Evolutionary conservation across 2,888 invertebrate genomes (phyloP), one percentile per base, ranked within the genome.

Genomic region (Spatulosminthurus flaviceps): DNA sequence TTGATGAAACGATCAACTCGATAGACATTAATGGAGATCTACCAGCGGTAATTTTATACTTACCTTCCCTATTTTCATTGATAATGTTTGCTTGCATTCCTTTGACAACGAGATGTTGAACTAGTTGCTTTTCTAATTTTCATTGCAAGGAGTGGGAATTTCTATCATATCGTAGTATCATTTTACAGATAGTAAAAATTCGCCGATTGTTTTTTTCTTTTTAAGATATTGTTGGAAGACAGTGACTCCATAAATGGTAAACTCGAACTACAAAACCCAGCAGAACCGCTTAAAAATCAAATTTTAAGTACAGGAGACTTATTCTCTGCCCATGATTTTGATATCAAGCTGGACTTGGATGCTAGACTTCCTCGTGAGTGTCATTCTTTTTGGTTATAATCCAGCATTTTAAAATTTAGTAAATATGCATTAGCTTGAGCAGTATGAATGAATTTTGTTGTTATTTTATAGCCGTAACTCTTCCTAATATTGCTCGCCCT

Each of bases 261-360:
- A 13, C 1, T 51, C n/a, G 51, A 51, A n/a, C n/a, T 51, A 2
- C 16, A 51, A 9, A 19, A 13, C 16, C 51, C 51, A n/a, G 51
- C 19, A 19, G n/a, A 19, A 2, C 51, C 51, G 4, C 16, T 51
- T 16, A 51, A 51, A 11, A 51, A 13, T n/a, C 51, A 64, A 24
- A 73, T 74, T 82, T 28, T 85, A 77, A 79, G 83, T 87, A 88
- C 88, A n/a, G 90, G 90, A 80, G 91, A 91, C 86, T 87, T 91
- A 84, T 91, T 90, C 89, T 91, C 89, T 85, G 91, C 90, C 78
- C 98, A 98, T 87, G 95, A 98, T 89, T 98, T 98, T 89, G 98
- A 98, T 86, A 95, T 97, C 86, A 94, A 93, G 88, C 96, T 98
- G 83, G 97, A 98, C 87, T 88, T 96, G 79, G 95, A 95, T 88